phyloP scores from a whole-genome alignment of 2,113 vertebrate genomes.

The Gambusia affinis region DNA sequence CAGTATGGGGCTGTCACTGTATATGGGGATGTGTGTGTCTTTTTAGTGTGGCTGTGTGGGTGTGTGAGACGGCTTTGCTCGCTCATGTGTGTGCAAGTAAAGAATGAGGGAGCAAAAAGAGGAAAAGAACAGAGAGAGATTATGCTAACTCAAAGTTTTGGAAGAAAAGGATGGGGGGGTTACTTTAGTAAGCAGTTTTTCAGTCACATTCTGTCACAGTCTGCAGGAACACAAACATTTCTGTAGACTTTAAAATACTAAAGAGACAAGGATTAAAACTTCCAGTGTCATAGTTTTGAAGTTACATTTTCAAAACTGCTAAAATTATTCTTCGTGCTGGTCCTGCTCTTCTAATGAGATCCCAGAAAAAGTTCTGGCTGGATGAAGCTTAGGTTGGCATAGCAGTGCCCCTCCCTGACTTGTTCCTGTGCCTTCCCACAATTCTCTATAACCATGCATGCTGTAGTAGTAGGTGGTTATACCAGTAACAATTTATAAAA shows the following conservation, averaged over 20 bases:
- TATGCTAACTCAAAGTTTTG: slow-evolving; percentile 72
- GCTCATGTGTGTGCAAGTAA: slow-evolving; percentile 52
- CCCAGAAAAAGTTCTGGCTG: background rate
- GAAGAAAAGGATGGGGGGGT: slow-evolving; percentile 56
- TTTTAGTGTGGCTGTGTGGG: slow-evolving; percentile 23
- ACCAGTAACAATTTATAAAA: background rate
- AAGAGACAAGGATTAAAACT: background rate
- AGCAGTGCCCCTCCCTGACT: background rate
- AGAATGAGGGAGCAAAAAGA: slow-evolving; percentile 59
- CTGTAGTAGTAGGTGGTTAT: background rate
- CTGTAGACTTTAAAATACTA: slow-evolving; percentile 53
- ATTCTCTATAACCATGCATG: background rate
- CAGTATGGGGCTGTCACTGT: slow-evolving; percentile 32
- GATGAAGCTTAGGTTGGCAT: background rate
- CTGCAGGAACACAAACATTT: slow-evolving; percentile 50
- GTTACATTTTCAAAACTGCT: background rate
- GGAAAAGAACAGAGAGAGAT: slow-evolving; percentile 60
- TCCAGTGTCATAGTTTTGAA: background rate
- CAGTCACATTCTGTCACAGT: slow-evolving; percentile 64
- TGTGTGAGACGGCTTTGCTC: slow-evolving; percentile 34
- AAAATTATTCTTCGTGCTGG: background rate
- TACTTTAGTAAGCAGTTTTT: slow-evolving; percentile 75
- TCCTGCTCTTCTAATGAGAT: background rate
- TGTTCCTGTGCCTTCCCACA: background rate
- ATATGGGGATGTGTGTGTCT: slow-evolving; percentile 18